Evolutionary conservation across 2,797 vertebrate species (phyloP).

Genomic region (Brotula barbata): DNA sequence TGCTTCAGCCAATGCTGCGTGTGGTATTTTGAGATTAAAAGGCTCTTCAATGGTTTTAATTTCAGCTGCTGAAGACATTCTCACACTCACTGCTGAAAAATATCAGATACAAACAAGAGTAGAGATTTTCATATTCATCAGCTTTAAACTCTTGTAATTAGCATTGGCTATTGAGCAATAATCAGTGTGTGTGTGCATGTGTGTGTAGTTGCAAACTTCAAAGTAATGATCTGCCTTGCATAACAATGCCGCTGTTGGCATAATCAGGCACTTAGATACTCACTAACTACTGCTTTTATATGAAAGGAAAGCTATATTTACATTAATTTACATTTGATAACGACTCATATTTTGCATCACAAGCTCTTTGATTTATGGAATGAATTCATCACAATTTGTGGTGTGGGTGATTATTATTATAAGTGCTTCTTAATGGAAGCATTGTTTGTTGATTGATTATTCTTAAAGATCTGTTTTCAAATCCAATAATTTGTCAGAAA

Average conservation of each 20-base stretch:
- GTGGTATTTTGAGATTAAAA: conserved; percentile 37
- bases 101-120: conserved; percentile 9
- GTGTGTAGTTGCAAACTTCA: conserved; percentile 17
- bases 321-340: conserved; percentile 52
- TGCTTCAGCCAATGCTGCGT: neutral
- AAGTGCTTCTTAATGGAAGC: too few relatives aligned
- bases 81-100: conserved; percentile 31
- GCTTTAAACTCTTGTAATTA: conserved; percentile 26
- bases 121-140: conserved; percentile 32
- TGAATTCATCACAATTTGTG: conserved; percentile 57
- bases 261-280: conserved; percentile 48
- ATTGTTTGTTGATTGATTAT: conserved; percentile 4
- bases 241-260: conserved; percentile 36
- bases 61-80: conserved; percentile 31
- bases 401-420: too few relatives aligned
- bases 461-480: conserved; percentile 27
- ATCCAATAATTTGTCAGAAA: conserved; percentile 2
- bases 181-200: neutral
- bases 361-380: conserved; percentile 37
- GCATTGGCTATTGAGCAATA: conserved; percentile 14
- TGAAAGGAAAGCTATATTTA: conserved; percentile 60
- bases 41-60: conserved; percentile 29
- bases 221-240: conserved; percentile 41
- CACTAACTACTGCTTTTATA: conserved; percentile 50
- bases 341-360: conserved; percentile 40